phyloP scores from a whole-genome alignment of 2,888 invertebrate species.

The Ligdia adustata region DNA sequence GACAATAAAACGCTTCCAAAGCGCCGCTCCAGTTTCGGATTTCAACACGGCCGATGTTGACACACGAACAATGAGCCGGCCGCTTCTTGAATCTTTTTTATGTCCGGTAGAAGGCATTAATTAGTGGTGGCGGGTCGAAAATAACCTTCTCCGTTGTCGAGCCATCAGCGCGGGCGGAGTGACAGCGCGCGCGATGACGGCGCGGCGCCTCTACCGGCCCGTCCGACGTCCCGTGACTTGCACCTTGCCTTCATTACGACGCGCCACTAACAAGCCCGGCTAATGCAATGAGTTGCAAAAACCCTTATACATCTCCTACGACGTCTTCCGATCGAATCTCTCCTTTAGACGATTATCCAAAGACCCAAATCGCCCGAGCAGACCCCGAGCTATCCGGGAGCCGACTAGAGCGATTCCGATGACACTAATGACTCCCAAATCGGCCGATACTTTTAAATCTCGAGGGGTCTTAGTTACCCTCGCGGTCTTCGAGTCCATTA shows the following conservation, averaged over 20 bases:
- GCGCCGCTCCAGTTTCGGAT: constrained; percentile 44
- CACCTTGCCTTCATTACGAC: constrained; percentile 75
- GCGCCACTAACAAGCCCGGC: constrained; percentile 77
- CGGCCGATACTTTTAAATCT: constrained; percentile 63
- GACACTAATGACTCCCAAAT: constrained; percentile 79
- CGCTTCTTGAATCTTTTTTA: constrained; percentile 70
- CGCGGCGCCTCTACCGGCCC: constrained; percentile 63
- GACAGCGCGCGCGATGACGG: constrained; percentile 71
- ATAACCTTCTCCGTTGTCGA: constrained; percentile 78
- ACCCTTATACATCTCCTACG: constrained; percentile 46
- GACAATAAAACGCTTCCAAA: constrained; percentile 28
- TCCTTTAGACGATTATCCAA: constrained; percentile 42
- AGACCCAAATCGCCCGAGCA: constrained; percentile 44
- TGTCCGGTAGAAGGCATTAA: constrained; percentile 69
- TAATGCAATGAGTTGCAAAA: constrained; percentile 83
- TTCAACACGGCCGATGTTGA: constrained; percentile 56
- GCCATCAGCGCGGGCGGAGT: constrained; percentile 71
- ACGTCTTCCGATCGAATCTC: constrained; percentile 42
- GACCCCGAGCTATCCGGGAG: constrained; percentile 58
- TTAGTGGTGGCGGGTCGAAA: constrained; percentile 76
- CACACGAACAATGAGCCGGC: constrained; percentile 68
- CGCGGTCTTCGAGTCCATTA: constrained; percentile 56
- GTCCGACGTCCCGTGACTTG: constrained; percentile 76
- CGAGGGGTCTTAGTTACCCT: constrained; percentile 62
- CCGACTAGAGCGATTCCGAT: constrained; percentile 67